phyloP scores from a whole-genome alignment of 2,113 vertebrate species.

The Anarrhichthys ocellatus region DNA sequence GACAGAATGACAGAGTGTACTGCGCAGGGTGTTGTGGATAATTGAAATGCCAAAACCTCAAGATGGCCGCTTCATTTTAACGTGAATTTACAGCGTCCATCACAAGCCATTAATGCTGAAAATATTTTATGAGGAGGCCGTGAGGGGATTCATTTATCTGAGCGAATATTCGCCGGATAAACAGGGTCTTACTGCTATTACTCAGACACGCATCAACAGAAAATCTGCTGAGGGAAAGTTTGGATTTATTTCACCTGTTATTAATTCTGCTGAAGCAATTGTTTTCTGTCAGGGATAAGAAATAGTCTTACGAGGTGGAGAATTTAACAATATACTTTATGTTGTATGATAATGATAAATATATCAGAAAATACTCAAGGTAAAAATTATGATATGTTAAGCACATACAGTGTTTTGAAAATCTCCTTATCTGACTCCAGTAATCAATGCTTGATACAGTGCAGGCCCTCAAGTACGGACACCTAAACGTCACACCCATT shows the following conservation, averaged over 20 bases:
- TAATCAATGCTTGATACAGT: neutral
- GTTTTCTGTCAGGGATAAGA: neutral
- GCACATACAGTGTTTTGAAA: neutral
- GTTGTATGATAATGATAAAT: neutral
- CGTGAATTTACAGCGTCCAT: slow-evolving; percentile 65
- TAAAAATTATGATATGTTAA: neutral
- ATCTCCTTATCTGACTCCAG: neutral
- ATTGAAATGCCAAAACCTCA: slow-evolving; percentile 75
- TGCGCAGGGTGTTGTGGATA: slow-evolving; percentile 57
- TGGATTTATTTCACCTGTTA: neutral
- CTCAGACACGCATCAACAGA: neutral
- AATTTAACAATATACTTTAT: neutral
- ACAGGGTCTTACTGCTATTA: slow-evolving; percentile 15
- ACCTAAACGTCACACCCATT: neutral
- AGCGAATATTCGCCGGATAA: slow-evolving; percentile 28
- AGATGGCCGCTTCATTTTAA: slow-evolving; percentile 65
- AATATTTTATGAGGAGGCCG: slow-evolving; percentile 53
- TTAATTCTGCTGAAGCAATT: neutral
- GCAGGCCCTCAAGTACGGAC: neutral
- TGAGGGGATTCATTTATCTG: slow-evolving; percentile 43
- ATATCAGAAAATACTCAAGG: neutral
- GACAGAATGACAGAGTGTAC: slow-evolving; percentile 66
- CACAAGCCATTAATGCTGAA: slow-evolving; percentile 58
- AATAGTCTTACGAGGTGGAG: neutral
- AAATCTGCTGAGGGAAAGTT: neutral